Evolutionary conservation across 2,797 vertebrate species (phyloP), one percentile per base, ranked within the genome.

Genomic region (Pangasius sanitwongsei): DNA sequence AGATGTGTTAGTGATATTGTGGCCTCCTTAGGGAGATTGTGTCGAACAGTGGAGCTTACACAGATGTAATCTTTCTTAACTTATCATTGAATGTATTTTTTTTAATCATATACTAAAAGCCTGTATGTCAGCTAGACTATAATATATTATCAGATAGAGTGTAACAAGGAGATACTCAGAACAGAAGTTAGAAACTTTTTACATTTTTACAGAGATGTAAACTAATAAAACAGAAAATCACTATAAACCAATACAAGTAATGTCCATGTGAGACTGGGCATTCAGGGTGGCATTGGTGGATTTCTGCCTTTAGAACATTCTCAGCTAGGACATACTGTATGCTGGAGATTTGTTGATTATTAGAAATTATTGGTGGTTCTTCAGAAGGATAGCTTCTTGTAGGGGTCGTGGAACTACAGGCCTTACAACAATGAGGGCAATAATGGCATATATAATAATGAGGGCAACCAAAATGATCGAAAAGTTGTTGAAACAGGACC

Each of bases 1-100:
- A 67, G 70, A 72, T 44, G 72, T n/a, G 55, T 6, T 77, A 50
- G 41, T 90, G 89, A 86, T 83, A 53, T 84, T 81, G 28, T 87
- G 72, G 83, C 88, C 86, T 90, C 90, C 85, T n/a, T 34, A 16
- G 82, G 18, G 37, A 31, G 28, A n/a, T 11, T 67, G 44, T 20
- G 63, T 50, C 16, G 11, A 18, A 9, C 28, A 69, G 44, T 84
- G 44, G 83, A 67, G 63, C 44, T 53, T 84, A 67, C 63, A 31
- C 50, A 50, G 23, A 67, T 20, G 1, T 11, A 50, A 67, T n/a
- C 16, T 44, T 83, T 28, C 34, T 28, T 61, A 37, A 82, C n/a
- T 63, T 63, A 28, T 63, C 50, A 31, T 55, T 84, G 4, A 84
- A 84, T 31, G 20, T 28, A 41, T 0, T 67, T 67, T 48, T 44